Evolutionary conservation across 2,888 invertebrate genomes (phyloP).

Genomic region (Acrobasis consociella): DNA sequence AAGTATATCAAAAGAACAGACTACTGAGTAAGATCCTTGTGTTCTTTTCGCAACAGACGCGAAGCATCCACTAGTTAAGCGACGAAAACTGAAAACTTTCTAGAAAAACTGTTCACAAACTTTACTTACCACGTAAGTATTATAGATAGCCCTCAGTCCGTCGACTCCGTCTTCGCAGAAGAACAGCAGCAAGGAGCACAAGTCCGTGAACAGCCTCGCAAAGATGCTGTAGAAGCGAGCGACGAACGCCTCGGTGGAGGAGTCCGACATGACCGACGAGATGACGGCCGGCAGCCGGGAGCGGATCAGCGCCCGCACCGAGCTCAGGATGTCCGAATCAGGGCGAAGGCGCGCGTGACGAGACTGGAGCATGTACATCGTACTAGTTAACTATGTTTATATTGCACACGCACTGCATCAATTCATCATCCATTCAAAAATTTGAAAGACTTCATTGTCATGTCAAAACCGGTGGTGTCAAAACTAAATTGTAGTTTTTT

Average conservation of each 20-base stretch:
- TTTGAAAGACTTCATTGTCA: too few species aligned
- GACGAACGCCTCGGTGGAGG: constrained; percentile 39
- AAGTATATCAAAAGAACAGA: too few species aligned
- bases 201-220: constrained; percentile 51
- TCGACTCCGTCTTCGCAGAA: constrained; percentile 48
- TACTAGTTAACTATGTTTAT: neutral
- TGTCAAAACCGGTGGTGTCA: too few species aligned
- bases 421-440: too few species aligned
- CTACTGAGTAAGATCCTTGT: too few species aligned
- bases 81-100: neutral
- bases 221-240: constrained; percentile 55
- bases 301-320: constrained; percentile 49
- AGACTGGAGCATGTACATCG: constrained; percentile 5
- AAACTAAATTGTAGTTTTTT: too few species aligned
- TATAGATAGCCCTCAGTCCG: constrained; percentile 46
- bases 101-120: constrained; percentile 1
- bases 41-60: too few species aligned
- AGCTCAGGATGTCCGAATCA: constrained; percentile 43
- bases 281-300: constrained; percentile 54
- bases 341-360: constrained; percentile 38
- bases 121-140: constrained; percentile 48
- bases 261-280: constrained; percentile 47
- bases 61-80: too few species aligned
- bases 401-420: neutral
- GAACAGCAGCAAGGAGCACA: constrained; percentile 51